phyloP scores from a whole-genome alignment of 2,888 invertebrate species.

The Alcis repandata region DNA sequence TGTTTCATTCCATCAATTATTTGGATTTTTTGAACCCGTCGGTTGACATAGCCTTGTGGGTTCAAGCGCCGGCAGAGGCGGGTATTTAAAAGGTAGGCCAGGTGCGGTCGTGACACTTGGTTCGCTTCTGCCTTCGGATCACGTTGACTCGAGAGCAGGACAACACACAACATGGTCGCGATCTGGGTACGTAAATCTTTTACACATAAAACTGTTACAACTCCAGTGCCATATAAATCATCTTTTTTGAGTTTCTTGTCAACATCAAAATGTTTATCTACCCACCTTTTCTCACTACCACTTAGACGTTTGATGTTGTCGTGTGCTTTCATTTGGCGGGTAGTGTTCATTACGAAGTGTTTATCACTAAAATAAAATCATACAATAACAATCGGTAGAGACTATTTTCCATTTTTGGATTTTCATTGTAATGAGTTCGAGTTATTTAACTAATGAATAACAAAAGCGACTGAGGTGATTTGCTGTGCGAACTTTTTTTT shows the following conservation, averaged over 20 bases:
- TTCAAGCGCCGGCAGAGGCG: constrained; percentile 51
- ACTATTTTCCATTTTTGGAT: neutral
- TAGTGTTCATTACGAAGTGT: too few relatives aligned
- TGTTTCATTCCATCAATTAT: constrained; percentile 29
- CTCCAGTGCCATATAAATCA: neutral
- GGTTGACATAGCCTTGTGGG: constrained; percentile 66
- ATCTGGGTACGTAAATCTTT: constrained; percentile 69
- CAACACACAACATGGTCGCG: constrained; percentile 63
- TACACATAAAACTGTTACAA: neutral
- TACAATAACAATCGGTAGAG: too few relatives aligned
- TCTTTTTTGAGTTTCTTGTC: neutral
- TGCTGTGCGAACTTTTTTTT: neutral
- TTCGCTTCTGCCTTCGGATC: constrained; percentile 62
- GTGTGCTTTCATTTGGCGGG: too few relatives aligned
- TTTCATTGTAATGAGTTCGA: too few relatives aligned
- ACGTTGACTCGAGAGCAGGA: constrained; percentile 50
- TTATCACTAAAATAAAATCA: too few relatives aligned
- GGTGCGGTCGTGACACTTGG: constrained; percentile 67
- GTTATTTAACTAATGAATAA: too few relatives aligned
- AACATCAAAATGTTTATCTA: too few relatives aligned
- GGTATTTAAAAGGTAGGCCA: constrained; percentile 72
- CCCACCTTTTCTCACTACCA: too few relatives aligned
- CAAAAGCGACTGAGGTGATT: neutral
- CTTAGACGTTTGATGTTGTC: too few relatives aligned
- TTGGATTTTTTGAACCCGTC: constrained; percentile 59